A percentile compares a stretch with the other conserved stretches of the same genome.
Evolutionary conservation across 2,113 vertebrate genomes (phyloP).

Genomic region (Mesitornis unicolor): DNA sequence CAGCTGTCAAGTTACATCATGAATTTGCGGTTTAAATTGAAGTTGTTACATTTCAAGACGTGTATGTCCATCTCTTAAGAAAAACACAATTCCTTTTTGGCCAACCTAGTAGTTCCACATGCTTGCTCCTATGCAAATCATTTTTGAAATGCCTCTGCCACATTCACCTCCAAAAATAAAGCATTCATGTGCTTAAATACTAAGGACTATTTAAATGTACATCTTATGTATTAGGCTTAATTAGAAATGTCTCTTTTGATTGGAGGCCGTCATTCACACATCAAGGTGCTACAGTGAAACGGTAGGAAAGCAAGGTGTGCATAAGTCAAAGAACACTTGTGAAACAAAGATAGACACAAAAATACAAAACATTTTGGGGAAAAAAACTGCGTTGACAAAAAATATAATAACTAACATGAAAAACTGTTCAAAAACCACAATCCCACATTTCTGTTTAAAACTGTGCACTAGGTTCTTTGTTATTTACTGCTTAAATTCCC

Average conservation of each 20-base stretch:
- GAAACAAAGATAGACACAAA: background rate
- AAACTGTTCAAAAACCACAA: background rate
- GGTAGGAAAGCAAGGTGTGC: background rate
- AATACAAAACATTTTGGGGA: background rate
- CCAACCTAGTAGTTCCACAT: too few species aligned
- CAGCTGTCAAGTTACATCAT: too few species aligned
- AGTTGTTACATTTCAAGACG: too few species aligned
- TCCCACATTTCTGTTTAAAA: background rate
- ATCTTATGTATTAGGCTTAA: background rate
- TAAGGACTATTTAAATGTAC: background rate
- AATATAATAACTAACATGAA: background rate
- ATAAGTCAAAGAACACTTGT: background rate
- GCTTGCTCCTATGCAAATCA: background rate
- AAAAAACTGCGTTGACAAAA: background rate
- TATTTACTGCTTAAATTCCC: background rate
- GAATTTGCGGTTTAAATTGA: too few species aligned
- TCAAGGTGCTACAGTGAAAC: background rate
- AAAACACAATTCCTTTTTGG: too few species aligned
- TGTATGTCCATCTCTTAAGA: too few species aligned
- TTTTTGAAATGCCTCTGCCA: background rate
- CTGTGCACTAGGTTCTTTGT: background rate
- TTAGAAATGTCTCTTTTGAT: background rate
- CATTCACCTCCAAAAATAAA: background rate
- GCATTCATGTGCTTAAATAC: background rate
- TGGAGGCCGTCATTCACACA: background rate